Evolutionary conservation across 92 coral and sea anemone genomes (phyloP).

Genomic region (Muricea muricata): DNA sequence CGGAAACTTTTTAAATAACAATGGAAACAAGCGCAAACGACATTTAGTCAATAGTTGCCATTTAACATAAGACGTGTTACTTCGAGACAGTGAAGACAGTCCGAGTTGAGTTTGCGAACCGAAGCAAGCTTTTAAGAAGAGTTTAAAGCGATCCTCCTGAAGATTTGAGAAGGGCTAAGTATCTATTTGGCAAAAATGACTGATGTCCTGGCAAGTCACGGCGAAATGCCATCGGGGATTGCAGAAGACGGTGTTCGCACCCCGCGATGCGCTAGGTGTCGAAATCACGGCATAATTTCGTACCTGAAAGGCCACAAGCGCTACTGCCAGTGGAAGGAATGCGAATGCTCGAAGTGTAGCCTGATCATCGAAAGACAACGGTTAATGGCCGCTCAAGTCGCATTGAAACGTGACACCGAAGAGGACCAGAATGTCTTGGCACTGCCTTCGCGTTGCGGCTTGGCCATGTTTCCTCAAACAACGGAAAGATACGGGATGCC

Average conservation of each 20-base stretch:
- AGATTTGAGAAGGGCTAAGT: no score
- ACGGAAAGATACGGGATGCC: neutral
- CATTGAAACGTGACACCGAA: constrained; percentile 90
- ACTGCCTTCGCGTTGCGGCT: constrained; percentile 25
- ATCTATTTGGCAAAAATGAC: no score
- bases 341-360: constrained; percentile 89
- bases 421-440: constrained; percentile 56
- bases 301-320: constrained; percentile 94
- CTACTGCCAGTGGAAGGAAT: constrained; percentile 91
- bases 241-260: constrained; percentile 37
- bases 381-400: constrained; percentile 99
- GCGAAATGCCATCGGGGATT: neutral
- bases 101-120: neutral
- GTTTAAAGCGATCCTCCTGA: no score
- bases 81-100: neutral
- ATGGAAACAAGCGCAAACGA: constrained; percentile 14
- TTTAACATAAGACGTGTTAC: neutral
- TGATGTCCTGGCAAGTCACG: neutral
- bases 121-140: no score
- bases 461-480: constrained; percentile 24
- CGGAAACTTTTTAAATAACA: constrained; percentile 50
- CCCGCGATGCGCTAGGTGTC: constrained; percentile 95
- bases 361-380: constrained; percentile 95
- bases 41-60: constrained; percentile 35
- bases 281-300: constrained; percentile 85